phyloP scores from a whole-genome alignment of 2,113 vertebrate species.

The Protobothrops flavoviridis region DNA sequence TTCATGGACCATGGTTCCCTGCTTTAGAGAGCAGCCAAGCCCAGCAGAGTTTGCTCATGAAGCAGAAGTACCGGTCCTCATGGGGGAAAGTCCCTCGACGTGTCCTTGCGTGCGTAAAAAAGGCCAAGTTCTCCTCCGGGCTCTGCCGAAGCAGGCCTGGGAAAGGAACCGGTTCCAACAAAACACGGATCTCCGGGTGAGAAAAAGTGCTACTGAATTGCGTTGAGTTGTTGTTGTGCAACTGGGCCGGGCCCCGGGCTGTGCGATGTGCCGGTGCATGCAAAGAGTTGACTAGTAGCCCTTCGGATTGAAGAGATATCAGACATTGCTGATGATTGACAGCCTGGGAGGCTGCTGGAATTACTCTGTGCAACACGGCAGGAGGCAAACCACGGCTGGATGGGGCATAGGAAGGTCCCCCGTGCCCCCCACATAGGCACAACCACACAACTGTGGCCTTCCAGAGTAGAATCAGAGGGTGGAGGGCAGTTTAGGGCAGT shows the following conservation, averaged over 20 bases:
- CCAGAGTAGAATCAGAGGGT: neutral
- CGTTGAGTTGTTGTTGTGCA: slow-evolving; percentile 1
- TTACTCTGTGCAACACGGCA: neutral
- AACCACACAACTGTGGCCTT: neutral
- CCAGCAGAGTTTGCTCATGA: neutral
- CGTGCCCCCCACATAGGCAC: neutral
- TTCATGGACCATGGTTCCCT: too few relatives aligned
- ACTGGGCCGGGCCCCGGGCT: neutral
- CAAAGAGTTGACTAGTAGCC: neutral
- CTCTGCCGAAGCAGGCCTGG: neutral
- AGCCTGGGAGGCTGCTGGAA: neutral
- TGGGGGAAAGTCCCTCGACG: neutral
- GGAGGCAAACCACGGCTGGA: fast-evolving
- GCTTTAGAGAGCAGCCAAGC: too few relatives aligned
- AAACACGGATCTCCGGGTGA: neutral
- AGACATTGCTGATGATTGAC: fast-evolving
- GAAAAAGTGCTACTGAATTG: neutral
- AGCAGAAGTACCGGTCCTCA: neutral
- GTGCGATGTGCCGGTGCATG: fast-evolving
- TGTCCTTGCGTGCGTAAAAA: neutral
- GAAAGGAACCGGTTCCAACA: neutral
- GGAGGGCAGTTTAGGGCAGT: neutral
- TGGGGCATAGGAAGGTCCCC: neutral
- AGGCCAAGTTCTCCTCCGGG: neutral
- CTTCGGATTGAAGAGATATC: neutral